These are phyloP conservation scores for Cremastobaeus sp. DNA, from an alignment of 2,888 invertebrate species.

Conservation along the genomic window DNA sequence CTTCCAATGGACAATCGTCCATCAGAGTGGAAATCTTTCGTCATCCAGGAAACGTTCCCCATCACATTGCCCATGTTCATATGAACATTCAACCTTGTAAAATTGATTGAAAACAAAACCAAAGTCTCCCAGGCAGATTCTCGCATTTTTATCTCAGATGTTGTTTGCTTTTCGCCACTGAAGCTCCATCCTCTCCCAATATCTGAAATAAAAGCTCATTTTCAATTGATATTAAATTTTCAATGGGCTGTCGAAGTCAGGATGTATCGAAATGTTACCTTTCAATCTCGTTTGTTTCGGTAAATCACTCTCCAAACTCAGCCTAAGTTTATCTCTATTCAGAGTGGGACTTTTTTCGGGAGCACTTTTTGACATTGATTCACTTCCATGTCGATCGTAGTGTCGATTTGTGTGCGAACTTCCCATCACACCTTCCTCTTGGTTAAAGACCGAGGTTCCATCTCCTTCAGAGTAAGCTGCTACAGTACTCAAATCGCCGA, in stretches of 20 bases:
- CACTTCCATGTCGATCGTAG: slow-evolving; percentile 70
- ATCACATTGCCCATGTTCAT: slow-evolving; percentile 99
- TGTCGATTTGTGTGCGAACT: slow-evolving; percentile 71
- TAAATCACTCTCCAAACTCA: slow-evolving; percentile 80
- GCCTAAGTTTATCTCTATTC: slow-evolving; percentile 81
- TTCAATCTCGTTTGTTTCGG: slow-evolving; percentile 79
- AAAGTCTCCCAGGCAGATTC: slow-evolving; percentile 96
- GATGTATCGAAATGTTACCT: slow-evolving; percentile 68
- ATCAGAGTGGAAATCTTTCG: slow-evolving; percentile 93
- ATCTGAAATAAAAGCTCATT: too few species aligned
- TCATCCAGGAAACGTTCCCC: slow-evolving; percentile 98
- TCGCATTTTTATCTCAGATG: slow-evolving; percentile 81
- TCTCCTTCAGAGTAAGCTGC: slow-evolving; percentile 78
- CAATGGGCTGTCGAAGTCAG: too few species aligned
- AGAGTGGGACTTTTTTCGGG: slow-evolving; percentile 76
- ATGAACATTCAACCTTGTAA: slow-evolving; percentile 96
- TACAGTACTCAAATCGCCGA: slow-evolving; percentile 91
- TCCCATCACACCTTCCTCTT: slow-evolving; percentile 74
- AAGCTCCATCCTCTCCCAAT: slow-evolving; percentile 81
- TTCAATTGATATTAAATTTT: too few species aligned
- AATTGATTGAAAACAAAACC: slow-evolving; percentile 96
- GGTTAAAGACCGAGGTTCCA: slow-evolving; percentile 71
- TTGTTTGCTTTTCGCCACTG: slow-evolving; percentile 81
- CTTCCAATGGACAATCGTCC: slow-evolving; percentile 96
- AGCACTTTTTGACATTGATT: slow-evolving; percentile 71